phyloP scores from a whole-genome alignment of 1,140 invertebrate species.

The Telenomus remus region DNA sequence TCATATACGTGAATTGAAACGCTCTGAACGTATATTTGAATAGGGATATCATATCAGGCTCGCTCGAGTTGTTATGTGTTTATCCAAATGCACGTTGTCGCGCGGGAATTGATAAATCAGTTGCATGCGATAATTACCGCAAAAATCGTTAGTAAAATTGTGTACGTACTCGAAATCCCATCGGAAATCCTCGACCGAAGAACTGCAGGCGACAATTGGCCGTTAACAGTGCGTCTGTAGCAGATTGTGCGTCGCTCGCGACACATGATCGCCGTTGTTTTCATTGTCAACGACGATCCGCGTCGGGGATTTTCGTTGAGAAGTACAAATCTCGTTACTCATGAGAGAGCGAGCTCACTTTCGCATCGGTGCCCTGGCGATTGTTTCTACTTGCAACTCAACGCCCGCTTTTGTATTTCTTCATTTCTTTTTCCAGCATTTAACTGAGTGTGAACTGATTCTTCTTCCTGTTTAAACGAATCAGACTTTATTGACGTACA shows the following conservation, averaged over 20 bases:
- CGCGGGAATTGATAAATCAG: slow-evolving; percentile 27
- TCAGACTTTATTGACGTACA: slow-evolving; percentile 41
- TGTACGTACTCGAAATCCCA: slow-evolving; percentile 7
- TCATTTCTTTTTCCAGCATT: slow-evolving; percentile 39
- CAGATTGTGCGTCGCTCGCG: slow-evolving; percentile 19
- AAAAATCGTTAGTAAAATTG: slow-evolving; percentile 41
- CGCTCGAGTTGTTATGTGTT: slow-evolving; percentile 17
- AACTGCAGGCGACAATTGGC: slow-evolving; percentile 25
- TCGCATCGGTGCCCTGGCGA: slow-evolving; percentile 41
- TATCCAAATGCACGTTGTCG: slow-evolving; percentile 5
- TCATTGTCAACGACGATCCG: slow-evolving; percentile 33
- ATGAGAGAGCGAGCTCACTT: slow-evolving; percentile 48
- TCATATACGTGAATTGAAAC: slow-evolving; percentile 13
- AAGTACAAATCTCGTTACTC: slow-evolving; percentile 55
- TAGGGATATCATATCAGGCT: slow-evolving; percentile 32
- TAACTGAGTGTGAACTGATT: slow-evolving; percentile 54
- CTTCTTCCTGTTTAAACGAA: slow-evolving; percentile 42
- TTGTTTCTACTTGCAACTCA: slow-evolving; percentile 43
- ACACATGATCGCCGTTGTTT: slow-evolving; percentile 50
- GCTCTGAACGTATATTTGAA: slow-evolving; percentile 18
- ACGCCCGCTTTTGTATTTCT: slow-evolving; percentile 37
- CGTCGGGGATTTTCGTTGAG: slow-evolving; percentile 51
- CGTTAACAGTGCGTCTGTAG: slow-evolving; percentile 7
- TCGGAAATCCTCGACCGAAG: slow-evolving; percentile 7
- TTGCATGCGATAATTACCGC: slow-evolving; percentile 27